Evolutionary conservation across 2,888 invertebrate genomes (phyloP), one percentile per base, ranked within the genome.

Genomic region (Agonopterix alstromeriana): DNA sequence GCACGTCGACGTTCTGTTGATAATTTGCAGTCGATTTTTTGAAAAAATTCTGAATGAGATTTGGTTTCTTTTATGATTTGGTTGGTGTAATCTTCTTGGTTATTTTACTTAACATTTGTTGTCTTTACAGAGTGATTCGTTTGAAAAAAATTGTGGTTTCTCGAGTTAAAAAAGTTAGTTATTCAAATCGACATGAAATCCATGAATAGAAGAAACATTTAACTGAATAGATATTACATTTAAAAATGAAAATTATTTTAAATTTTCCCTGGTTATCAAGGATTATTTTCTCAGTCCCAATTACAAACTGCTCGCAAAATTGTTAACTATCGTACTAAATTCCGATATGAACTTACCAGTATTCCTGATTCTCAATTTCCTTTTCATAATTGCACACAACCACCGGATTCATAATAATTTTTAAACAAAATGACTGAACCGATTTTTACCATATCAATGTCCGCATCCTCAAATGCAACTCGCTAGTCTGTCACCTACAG

Each of bases 1-100:
- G 80, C 72, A 82, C 60, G 69, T 65, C 60, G 73, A 60, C 65
- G 67, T 67, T 72, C 67, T 66, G 61, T 64, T 60, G 56, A 68
- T 57, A 62, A 65, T 64, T 63, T 38, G 66, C 58, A 64, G 53
- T 52, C 51, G 43, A 45, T 53, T 48, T n/a, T 47, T 12, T 42
- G 46, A 50, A 47, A 42, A 46, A 27, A 5, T 27, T 1, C 27
- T 27, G 27, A 27, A 27, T 27, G 27, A 43, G 2, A 17, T 17
- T 12, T 10, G 27, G 17, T 43, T 43, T n/a, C 8, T n/a, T 35
- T 35, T 9, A 10, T 10, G 10, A n/a, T 10, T 43, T 27, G 27
- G 3, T 27, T 3, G 3, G 4, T 9, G 4, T 10, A 36, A 12
- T 35, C 17, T 44, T 11, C 43, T 35, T 35, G 17, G 11, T 44